Evolutionary conservation across 2,888 invertebrate genomes (phyloP), one percentile per base, ranked within the genome.

Genomic region (Tethea ocularis): DNA sequence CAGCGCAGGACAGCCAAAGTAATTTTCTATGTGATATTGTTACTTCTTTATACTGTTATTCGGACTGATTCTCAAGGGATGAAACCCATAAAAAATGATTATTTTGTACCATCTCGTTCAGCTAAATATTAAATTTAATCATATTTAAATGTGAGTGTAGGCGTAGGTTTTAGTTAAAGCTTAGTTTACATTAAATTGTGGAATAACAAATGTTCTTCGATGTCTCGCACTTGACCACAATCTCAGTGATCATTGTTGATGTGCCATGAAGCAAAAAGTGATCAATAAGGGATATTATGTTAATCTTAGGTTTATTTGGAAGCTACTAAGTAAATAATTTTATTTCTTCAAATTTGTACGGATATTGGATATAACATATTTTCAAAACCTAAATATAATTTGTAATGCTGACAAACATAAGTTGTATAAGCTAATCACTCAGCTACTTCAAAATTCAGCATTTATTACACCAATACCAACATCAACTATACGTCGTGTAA

Each of bases 11-110:
- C n/a, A 13, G n/a, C 17, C 8, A 20, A 20, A 17, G 20, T 8
- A 3, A 71, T 72, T 68, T 73, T 73, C 62, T 61, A 65, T 59
- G 67, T 62, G 64, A 66, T 72, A 70, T 67, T 67, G 63, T 65
- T 62, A 56, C 57, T 63, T 68, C 66, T 33, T 33, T 66, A 56
- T 51, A 63, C 62, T 59, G 65, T 66, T 69, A 67, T 75, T 70
- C 59, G 46, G 41, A 20, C 46, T 20, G 36, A 23, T 55, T 55
- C 57, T 36, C 63, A 55, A 29, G 29, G 51, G 52, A 46, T 23
- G 51, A 61, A 54, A 20, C 17, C 46, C 51, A 20, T 11, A 63
- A 63, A 70, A 64, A 63, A 65, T 57, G 46, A 54, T n/a, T n/a
- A n/a, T 57, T 57, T 52, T 17, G 52, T 46, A 23, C 29, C 17